These are phyloP conservation scores for Lasioglossum zephyrum DNA, from an alignment of 2,888 invertebrate species.

Conservation along the genomic window DNA sequence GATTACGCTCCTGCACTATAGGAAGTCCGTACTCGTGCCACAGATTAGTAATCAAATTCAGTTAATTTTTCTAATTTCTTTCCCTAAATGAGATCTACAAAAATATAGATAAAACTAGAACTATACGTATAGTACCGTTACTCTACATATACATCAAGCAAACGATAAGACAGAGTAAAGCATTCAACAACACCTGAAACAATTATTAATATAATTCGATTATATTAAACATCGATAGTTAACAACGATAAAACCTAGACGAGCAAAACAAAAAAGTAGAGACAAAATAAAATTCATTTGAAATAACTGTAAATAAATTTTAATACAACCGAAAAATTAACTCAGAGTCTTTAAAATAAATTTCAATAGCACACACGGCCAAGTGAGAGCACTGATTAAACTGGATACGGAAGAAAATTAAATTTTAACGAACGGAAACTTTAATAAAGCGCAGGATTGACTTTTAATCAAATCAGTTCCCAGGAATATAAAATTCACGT, in stretches of 20 bases:
- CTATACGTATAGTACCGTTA: background rate
- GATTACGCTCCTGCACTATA: constrained; percentile 8
- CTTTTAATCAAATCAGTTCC: too few relatives aligned
- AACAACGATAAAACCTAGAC: too few relatives aligned
- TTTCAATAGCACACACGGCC: background rate
- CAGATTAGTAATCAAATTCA: background rate
- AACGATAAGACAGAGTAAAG: background rate
- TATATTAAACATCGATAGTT: background rate
- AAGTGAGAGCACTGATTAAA: background rate
- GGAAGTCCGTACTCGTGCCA: background rate
- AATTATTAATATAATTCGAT: background rate
- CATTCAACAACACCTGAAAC: background rate
- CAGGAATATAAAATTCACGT: background rate
- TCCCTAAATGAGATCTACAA: background rate
- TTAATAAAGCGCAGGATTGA: background rate
- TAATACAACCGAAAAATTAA: background rate
- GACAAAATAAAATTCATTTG: background rate
- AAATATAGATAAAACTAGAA: background rate
- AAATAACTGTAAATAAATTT: background rate
- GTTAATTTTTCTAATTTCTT: background rate
- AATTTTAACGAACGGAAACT: background rate
- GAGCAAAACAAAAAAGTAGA: background rate
- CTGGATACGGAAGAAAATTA: background rate
- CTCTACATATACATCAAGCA: background rate
- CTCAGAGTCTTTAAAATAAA: background rate